Conservation (phyloP, 1,140 invertebrate species). For the Drosophila eugracilis region DNA sequence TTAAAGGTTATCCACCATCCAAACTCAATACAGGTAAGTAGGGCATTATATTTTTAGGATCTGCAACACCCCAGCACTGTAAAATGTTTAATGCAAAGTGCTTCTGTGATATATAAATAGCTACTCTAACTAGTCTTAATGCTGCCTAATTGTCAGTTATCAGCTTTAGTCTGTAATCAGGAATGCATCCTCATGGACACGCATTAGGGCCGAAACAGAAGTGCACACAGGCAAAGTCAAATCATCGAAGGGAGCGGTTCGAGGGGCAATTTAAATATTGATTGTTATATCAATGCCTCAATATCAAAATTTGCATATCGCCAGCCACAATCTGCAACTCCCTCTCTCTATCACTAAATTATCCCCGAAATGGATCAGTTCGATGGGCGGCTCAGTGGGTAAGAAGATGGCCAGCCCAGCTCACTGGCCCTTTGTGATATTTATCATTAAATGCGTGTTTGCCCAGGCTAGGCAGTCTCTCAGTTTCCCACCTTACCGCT, state of each 20-base stretch:
- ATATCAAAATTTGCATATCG: constrained; percentile 74
- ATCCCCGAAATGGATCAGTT: constrained; percentile 19
- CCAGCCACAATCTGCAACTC: constrained; percentile 65
- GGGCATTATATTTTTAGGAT: no score
- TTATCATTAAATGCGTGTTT: constrained; percentile 73
- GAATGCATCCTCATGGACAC: constrained; percentile 14
- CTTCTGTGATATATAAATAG: background rate
- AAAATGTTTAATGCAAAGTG: background rate
- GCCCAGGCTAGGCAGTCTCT: background rate
- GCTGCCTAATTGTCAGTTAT: constrained; percentile 35
- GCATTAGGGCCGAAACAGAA: constrained; percentile 5
- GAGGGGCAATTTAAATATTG: constrained; percentile 74
- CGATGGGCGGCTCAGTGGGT: background rate
- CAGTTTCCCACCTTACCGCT: constrained; percentile 27
- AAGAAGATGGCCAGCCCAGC: background rate
- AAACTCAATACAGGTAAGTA: no score
- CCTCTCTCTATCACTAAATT: constrained; percentile 44
- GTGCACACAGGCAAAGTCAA: constrained; percentile 25
- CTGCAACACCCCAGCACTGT: no score
- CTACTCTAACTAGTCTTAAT: background rate
- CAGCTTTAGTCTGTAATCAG: constrained; percentile 21
- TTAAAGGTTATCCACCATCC: no score
- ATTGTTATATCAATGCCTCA: constrained; percentile 76
- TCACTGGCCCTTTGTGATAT: constrained; percentile 55
- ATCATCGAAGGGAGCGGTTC: constrained; percentile 14